A percentile compares a stretch with the other conserved stretches of the same genome.
phyloP scores from a whole-genome alignment of 1,140 invertebrate genomes.

The Aphidius ervi region DNA sequence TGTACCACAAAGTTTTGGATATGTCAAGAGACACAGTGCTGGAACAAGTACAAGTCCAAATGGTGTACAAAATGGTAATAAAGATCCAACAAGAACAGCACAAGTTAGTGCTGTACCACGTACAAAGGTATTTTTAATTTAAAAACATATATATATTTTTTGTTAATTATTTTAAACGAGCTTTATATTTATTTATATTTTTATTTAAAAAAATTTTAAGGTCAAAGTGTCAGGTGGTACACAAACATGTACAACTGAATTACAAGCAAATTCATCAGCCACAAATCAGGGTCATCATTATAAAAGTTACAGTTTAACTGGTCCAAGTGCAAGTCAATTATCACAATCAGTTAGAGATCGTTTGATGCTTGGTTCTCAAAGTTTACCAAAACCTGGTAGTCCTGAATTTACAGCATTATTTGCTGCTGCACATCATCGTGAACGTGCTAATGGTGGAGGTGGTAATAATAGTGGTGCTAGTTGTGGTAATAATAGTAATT shows the following conservation, averaged over 20 bases:
- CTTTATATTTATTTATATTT: slow-evolving; percentile 1
- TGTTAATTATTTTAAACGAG: neutral
- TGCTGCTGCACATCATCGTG: slow-evolving; percentile 47
- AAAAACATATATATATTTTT: neutral
- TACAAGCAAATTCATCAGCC: slow-evolving; percentile 51
- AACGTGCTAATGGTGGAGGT: slow-evolving; percentile 32
- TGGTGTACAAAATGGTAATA: slow-evolving; percentile 53
- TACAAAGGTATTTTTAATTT: slow-evolving; percentile 57
- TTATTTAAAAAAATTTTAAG: slow-evolving; percentile 27
- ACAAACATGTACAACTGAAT: slow-evolving; percentile 78
- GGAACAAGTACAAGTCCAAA: slow-evolving; percentile 53
- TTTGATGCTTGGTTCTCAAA: slow-evolving; percentile 74
- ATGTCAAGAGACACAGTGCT: slow-evolving; percentile 71
- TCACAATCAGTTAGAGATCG: slow-evolving; percentile 80
- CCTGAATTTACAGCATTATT: slow-evolving; percentile 63
- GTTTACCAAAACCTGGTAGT: slow-evolving; percentile 70
- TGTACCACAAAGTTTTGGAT: slow-evolving; percentile 75
- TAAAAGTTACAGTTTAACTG: slow-evolving; percentile 76
- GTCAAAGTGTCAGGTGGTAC: slow-evolving; percentile 82
- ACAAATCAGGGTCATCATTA: slow-evolving; percentile 54
- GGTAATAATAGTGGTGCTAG: too few relatives aligned
- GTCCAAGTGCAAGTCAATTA: slow-evolving; percentile 75
- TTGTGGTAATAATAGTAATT: neutral
- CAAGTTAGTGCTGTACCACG: slow-evolving; percentile 79
- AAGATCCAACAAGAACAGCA: slow-evolving; percentile 62